Evolutionary conservation across 2,888 invertebrate genomes (phyloP).

Genomic region (Allacma fusca): DNA sequence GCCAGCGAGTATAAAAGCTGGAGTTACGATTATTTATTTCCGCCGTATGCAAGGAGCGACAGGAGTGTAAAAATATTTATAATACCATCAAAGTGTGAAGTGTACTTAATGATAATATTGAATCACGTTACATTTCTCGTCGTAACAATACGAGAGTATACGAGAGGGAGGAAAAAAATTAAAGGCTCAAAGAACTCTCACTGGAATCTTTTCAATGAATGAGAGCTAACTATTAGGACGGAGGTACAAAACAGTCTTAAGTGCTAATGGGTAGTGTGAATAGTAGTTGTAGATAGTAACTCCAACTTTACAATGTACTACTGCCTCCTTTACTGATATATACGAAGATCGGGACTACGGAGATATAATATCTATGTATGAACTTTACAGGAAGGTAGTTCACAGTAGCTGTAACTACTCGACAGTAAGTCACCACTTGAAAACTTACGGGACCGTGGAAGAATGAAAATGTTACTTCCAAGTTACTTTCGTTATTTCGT

Average conservation of each 20-base stretch:
- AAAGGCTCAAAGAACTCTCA: neutral
- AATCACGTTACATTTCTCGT: neutral
- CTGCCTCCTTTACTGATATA: too few relatives aligned
- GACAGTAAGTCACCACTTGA: neutral
- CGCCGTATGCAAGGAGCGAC: neutral
- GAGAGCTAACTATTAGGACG: conserved; percentile 25
- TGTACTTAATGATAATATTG: conserved; percentile 19
- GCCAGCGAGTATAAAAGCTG: neutral
- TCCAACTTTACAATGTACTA: neutral
- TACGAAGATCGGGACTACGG: too few relatives aligned
- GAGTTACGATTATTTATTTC: conserved; percentile 16
- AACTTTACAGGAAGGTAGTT: too few relatives aligned
- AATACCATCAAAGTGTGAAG: conserved; percentile 3
- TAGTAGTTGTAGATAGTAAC: neutral
- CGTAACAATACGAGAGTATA: neutral
- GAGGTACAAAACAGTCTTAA: conserved; percentile 8
- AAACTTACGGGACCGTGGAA: neutral
- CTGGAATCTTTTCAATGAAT: conserved; percentile 7
- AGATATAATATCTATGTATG: too few relatives aligned
- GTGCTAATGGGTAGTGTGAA: neutral
- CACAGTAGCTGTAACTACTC: too few relatives aligned
- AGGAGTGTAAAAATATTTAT: conserved; percentile 32
- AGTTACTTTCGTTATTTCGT: conserved; percentile 1
- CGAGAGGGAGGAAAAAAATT: neutral
- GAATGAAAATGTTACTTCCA: conserved; percentile 12